A percentile compares a stretch with the other conserved stretches of the same genome.
phyloP scores from a whole-genome alignment of 2,113 vertebrate genomes.

The Odontesthes bonariensis region DNA sequence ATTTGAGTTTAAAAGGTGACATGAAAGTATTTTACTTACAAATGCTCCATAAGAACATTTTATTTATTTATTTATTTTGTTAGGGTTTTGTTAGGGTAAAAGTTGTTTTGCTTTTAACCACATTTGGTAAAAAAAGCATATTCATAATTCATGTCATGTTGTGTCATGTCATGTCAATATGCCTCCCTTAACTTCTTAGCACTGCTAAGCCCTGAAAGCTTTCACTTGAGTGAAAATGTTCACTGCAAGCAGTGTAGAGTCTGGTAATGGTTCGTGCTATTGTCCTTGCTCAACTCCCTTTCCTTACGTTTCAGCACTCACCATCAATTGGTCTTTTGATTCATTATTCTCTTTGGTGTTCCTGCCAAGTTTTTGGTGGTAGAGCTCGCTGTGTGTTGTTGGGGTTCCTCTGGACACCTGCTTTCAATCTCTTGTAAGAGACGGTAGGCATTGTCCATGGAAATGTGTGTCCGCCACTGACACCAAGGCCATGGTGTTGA shows the following conservation, averaged over 20 bases:
- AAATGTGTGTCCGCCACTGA: constrained; percentile 51
- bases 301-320: constrained; percentile 62
- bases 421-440: constrained; percentile 60
- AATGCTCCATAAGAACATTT: too few species aligned
- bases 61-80: too few species aligned
- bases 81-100: too few species aligned
- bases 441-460: constrained; percentile 52
- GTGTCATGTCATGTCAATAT: too few species aligned
- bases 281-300: constrained; percentile 2
- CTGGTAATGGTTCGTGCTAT: constrained; percentile 32
- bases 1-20: too few species aligned
- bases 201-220: constrained; percentile 5
- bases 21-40: too few species aligned
- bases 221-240: constrained; percentile 10
- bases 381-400: constrained; percentile 36
- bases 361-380: constrained; percentile 50
- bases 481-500: constrained; percentile 51
- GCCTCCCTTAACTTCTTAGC: constrained; percentile 16
- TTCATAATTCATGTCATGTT: too few species aligned
- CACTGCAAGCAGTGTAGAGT: constrained; percentile 16
- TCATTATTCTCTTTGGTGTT: constrained; percentile 46
- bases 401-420: constrained; percentile 45
- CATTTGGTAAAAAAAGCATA: too few species aligned
- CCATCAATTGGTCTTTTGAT: constrained; percentile 29
- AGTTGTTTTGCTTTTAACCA: too few species aligned